A percentile compares a stretch with the other conserved stretches of the same genome.
phyloP scores from a whole-genome alignment of 2,113 vertebrate species.

The Arvicanthis niloticus region DNA sequence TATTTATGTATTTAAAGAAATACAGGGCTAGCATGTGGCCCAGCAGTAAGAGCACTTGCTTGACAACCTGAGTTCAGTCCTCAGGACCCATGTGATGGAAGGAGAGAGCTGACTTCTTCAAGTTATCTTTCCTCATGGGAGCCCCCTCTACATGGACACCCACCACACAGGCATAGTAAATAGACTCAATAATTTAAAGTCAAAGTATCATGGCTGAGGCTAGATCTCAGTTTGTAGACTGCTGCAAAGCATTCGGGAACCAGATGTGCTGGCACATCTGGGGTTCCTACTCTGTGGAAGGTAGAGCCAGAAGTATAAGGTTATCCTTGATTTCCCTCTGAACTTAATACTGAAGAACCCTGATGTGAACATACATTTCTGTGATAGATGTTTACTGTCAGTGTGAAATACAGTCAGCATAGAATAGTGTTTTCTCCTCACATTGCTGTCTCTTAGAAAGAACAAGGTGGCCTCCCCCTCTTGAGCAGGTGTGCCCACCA shows the following conservation, averaged over 20 bases:
- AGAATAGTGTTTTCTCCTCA: neutral
- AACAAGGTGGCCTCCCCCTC: neutral
- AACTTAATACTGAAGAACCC: slow-evolving; percentile 32
- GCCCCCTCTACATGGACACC: neutral
- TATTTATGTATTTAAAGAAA: neutral
- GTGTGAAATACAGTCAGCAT: slow-evolving; percentile 5
- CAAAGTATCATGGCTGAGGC: neutral
- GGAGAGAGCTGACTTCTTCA: neutral
- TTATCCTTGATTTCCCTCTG: neutral
- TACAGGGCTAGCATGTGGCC: neutral
- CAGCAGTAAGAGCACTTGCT: neutral
- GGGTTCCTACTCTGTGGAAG: too few relatives aligned
- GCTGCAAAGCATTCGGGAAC: neutral
- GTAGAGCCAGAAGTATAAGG: neutral
- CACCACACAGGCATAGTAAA: neutral
- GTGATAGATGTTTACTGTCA: slow-evolving; percentile 10
- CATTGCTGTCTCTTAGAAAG: neutral
- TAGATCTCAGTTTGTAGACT: neutral
- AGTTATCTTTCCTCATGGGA: neutral
- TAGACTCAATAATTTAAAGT: neutral
- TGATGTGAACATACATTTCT: slow-evolving; percentile 15
- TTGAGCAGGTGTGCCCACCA: neutral
- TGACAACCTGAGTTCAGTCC: neutral
- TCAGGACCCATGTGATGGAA: neutral
- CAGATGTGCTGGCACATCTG: neutral